Evolutionary conservation across 2,888 invertebrate species (phyloP), one percentile per base, ranked within the genome.

Genomic region (Lepidochrysops patricia): DNA sequence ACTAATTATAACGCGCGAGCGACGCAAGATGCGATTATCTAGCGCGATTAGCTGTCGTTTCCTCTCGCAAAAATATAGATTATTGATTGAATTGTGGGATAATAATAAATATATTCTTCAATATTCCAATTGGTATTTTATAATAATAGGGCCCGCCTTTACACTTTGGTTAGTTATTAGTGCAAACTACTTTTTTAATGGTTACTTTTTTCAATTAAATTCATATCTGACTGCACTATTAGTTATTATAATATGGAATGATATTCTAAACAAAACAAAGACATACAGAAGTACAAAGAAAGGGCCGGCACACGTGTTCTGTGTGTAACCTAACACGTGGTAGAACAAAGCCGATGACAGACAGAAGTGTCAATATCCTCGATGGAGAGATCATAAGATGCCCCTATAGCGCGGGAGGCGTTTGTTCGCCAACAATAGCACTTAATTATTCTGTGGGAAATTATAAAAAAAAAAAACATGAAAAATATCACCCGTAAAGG

Each of bases 1-100:
- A 87, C 84, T 85, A 85, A 89, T 89, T 87, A 87, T 86, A 81
- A 85, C 86, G 87, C 86, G 86, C 83, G 86, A 85, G 79, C 78
- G 81, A 77, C 74, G 75, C 75, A 73, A 76, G 78, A 78, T 77
- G 73, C 80, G 82, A 84, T 86, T 85, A 85, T 83, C 82, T 82
- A 80, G 78, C 75, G 77, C 74, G 70, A 76, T 71, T 65, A 60
- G 60, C 63, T 64, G 65, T 61, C 64, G 62, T 61, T 59, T 62
- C 61, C 48, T 59, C 52, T 50, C 54, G 57, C 57, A 43, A 25
- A 35, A 52, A 49, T 57, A 57, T 23, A 19, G 27, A 37, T 54
- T 27, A 29, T 32, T 29, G 29, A 29, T 54, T 19, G n/a, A n/a
- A n/a, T n/a, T n/a, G n/a, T n/a, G n/a, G n/a, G n/a, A n/a, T n/a